These are phyloP conservation scores for Macropis europaea DNA, from an alignment of 2,888 invertebrate species.

Conservation along the genomic window DNA sequence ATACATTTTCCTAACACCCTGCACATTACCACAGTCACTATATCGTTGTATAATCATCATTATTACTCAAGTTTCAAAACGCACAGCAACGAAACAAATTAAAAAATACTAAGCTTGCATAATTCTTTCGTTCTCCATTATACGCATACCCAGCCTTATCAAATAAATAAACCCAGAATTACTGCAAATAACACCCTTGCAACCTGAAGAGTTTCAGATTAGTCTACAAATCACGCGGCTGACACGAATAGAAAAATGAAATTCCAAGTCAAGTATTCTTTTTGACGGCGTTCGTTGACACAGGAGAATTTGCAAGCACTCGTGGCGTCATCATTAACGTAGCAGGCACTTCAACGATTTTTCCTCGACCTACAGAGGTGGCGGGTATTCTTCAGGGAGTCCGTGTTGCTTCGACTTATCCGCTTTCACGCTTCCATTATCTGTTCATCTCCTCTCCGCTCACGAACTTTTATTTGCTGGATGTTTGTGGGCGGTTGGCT, in stretches of 20 bases:
- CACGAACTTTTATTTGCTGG: slow-evolving; percentile 26
- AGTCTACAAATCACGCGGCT: background rate
- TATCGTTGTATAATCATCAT: too few relatives aligned
- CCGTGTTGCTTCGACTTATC: slow-evolving; percentile 31
- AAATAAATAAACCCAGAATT: too few relatives aligned
- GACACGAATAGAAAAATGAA: slow-evolving; percentile 8
- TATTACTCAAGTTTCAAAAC: too few relatives aligned
- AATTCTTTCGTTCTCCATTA: too few relatives aligned
- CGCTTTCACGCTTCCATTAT: slow-evolving; percentile 34
- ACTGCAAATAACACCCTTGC: too few relatives aligned
- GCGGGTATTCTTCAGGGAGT: too few relatives aligned
- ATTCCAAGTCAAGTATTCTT: slow-evolving; percentile 10
- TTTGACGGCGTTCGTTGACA: background rate
- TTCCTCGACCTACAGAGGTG: too few relatives aligned
- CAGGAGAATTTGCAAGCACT: slow-evolving; percentile 4
- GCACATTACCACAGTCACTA: too few relatives aligned
- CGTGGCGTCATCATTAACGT: slow-evolving; percentile 36
- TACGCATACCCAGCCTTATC: too few relatives aligned
- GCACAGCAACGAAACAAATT: too few relatives aligned
- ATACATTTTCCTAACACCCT: too few relatives aligned
- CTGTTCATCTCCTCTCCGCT: slow-evolving; percentile 27
- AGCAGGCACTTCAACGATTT: slow-evolving; percentile 20
- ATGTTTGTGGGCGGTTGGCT: slow-evolving; percentile 39
- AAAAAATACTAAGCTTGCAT: too few relatives aligned
- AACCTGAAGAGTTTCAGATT: background rate